Percentiles rank a stretch among this genome's conserved stretches.
phyloP scores from a whole-genome alignment of 2,113 vertebrate genomes.

The Irena cyanogastra region DNA sequence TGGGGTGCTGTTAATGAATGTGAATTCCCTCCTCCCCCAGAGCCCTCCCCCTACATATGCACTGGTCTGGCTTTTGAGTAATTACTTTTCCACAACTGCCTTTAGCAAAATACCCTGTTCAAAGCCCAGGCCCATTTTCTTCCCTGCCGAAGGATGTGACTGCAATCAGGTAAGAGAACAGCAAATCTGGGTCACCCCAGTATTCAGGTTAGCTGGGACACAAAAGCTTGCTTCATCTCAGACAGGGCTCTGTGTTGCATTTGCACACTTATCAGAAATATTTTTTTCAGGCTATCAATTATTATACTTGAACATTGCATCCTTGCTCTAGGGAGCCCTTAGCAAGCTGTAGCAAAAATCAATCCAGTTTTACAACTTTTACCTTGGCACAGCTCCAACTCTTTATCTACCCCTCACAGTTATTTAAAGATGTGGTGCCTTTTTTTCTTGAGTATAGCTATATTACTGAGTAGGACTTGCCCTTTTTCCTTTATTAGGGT shows the following conservation, averaged over 20 bases:
- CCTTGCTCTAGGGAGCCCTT: conserved; percentile 74
- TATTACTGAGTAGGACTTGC: conserved; percentile 21
- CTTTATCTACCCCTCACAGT: conserved; percentile 59
- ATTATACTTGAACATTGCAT: conserved; percentile 73
- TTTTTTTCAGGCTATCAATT: conserved; percentile 78
- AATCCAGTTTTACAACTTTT: conserved; percentile 80
- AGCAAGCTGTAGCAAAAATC: conserved; percentile 77
- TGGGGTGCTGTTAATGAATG: conserved; percentile 85
- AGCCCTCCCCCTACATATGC: conserved; percentile 63
- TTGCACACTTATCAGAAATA: conserved; percentile 67
- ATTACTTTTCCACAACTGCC: conserved; percentile 85
- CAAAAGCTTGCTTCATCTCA: conserved; percentile 66
- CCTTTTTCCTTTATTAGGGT: not conserved
- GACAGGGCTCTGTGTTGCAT: conserved; percentile 20
- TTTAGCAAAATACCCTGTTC: conserved; percentile 87
- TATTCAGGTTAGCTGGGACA: conserved; percentile 43
- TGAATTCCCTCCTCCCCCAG: conserved; percentile 69
- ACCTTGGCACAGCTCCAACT: conserved; percentile 68
- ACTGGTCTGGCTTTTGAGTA: conserved; percentile 80
- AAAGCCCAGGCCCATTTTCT: conserved; percentile 79
- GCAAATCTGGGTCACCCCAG: conserved; percentile 69
- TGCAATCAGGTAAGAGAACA: conserved; percentile 70
- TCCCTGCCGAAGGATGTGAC: conserved; percentile 56
- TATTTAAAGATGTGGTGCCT: conserved; percentile 67
- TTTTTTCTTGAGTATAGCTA: conserved; percentile 42